Percentiles rank a stretch among this genome's conserved stretches.
phyloP scores from a whole-genome alignment of 2,113 vertebrate genomes.

The Columba livia region DNA sequence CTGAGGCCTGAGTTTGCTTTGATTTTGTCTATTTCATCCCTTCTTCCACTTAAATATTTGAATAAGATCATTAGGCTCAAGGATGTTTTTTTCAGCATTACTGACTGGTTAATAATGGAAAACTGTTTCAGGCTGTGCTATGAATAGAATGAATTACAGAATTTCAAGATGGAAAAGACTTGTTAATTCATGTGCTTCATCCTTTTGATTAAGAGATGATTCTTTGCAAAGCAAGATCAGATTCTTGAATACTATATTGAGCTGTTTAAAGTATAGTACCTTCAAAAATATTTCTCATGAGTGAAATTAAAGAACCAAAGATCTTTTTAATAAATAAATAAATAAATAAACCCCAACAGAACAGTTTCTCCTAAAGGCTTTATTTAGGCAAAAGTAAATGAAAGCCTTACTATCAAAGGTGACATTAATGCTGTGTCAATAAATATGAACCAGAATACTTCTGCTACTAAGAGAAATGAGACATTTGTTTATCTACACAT shows the following conservation, averaged over 20 bases:
- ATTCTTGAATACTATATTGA: neutral
- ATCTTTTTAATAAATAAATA: neutral
- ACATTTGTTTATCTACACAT: neutral
- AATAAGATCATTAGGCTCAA: slow-evolving; percentile 13
- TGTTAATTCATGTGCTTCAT: neutral
- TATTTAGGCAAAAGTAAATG: neutral
- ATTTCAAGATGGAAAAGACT: slow-evolving; percentile 29
- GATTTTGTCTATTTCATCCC: neutral
- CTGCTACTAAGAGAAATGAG: neutral
- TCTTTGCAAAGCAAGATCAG: neutral
- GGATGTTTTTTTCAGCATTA: neutral
- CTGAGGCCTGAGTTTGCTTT: neutral
- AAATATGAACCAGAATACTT: neutral
- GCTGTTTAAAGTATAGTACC: neutral
- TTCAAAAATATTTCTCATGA: neutral
- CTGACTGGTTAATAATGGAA: slow-evolving; percentile 7
- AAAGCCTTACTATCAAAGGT: neutral
- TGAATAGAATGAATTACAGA: slow-evolving; percentile 10
- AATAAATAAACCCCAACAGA: too few species aligned
- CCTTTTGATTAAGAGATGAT: neutral
- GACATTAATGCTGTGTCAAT: neutral
- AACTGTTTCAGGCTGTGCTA: slow-evolving; percentile 26
- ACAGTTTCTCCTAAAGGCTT: neutral
- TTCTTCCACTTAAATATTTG: neutral
- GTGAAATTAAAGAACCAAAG: neutral